Base-by-base conservation (phyloP, 2,113 vertebrate species). In the Phrynosoma blainvillii region DNA sequence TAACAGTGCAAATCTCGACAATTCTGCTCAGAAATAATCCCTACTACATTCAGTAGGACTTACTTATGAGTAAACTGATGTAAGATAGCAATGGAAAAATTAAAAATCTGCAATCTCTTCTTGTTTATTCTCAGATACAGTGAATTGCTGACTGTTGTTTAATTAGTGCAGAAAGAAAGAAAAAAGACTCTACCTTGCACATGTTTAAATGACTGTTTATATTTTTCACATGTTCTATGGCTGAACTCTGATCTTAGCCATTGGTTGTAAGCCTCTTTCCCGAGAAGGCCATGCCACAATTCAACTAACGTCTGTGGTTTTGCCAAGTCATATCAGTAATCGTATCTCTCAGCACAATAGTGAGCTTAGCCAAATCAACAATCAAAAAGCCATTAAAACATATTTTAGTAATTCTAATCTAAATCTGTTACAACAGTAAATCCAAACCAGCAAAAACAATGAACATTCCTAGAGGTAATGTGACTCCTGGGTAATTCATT, bases 311-410 rank as follows among this genome's bases (percentile, higher is more conserved):
- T 7, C 12, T 7, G 2, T 21, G 52, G 73, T 82, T 84, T 23
- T 59, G 4, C 36, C 62, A 90, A 83, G n/a, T 10, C 27, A 25
- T 40, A 47, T 68, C 70, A 91, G 68, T 79, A 86, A 52, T 42
- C 54, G 75, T 52, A 87, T 75, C 25, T n/a, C 52, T 84, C 20
- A 65, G n/a, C 56, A 42, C 54, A 85, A 77, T 21, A 77, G 11
- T 4, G 13, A 86, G 21, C 7, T 68, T 85, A 25, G 59, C 59
- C 36, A 81, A 87, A 87, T 66, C 81, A 87, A 82, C 40, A 54
- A 87, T 82, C 4, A 47, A 32, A 18, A 2, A 88, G 3, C 47
- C 79, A 68, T 75, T 56, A 89, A 86, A 90, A 71, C 56, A 86
- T 1, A 83, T 66, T 62, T 59, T 9, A 82, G 71, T 42, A 83